Percentiles rank a stretch among this genome's conserved stretches.
Conservation (phyloP, 1,140 invertebrate genomes). For the Leptonema lineaticorne region DNA sequence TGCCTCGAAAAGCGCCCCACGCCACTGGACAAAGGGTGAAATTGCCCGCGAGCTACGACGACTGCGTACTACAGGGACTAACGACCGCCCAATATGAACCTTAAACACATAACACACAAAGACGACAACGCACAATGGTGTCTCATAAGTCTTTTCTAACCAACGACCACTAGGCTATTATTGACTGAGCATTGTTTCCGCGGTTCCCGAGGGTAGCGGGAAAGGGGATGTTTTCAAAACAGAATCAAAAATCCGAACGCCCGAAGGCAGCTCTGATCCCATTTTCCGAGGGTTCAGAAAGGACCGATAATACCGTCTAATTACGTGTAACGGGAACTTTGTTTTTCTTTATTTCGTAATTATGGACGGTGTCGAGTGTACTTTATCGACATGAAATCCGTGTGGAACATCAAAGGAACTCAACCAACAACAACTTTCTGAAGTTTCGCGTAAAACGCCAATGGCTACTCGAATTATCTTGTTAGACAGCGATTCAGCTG, state of each 20-base stretch:
- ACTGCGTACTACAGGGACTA: background rate
- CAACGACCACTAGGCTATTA: background rate
- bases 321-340: too few relatives aligned
- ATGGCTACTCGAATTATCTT: too few relatives aligned
- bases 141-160: background rate
- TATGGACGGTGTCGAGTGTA: too few relatives aligned
- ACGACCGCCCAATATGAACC: background rate
- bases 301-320: background rate
- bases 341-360: too few relatives aligned
- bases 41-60: conserved; percentile 34
- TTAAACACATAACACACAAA: background rate
- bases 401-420: too few relatives aligned
- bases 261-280: too few relatives aligned
- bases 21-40: conserved; percentile 38
- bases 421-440: too few relatives aligned
- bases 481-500: too few relatives aligned
- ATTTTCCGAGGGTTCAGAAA: background rate
- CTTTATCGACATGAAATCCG: too few relatives aligned
- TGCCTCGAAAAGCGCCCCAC: background rate
- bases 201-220: conserved; percentile 12
- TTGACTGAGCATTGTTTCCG: conserved; percentile 42
- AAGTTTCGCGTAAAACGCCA: too few relatives aligned
- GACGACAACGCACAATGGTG: too few relatives aligned
- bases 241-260: conserved; percentile 32
- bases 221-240: conserved; percentile 40